Conservation (phyloP, 1,140 invertebrate species). For the Euura lappo region DNA sequence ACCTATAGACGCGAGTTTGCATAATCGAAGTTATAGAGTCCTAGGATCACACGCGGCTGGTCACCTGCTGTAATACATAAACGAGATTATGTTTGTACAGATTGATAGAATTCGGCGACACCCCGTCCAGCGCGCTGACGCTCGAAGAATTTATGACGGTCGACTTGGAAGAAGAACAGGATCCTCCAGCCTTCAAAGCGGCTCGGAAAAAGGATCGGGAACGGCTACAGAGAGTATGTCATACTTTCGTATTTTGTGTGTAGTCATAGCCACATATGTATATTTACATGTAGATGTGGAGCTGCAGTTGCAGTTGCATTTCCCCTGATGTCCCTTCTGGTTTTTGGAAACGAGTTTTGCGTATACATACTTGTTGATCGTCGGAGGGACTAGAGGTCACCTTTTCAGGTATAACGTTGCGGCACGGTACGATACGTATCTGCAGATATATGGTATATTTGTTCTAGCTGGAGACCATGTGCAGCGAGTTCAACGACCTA, state of each 20-base stretch:
- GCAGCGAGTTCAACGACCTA: slow-evolving; percentile 70
- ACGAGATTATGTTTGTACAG: slow-evolving; percentile 52
- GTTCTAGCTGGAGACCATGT: slow-evolving; percentile 50
- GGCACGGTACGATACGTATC: not conserved
- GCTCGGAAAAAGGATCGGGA: slow-evolving; percentile 88
- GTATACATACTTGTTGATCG: not conserved
- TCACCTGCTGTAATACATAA: too few relatives aligned
- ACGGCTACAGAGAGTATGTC: slow-evolving; percentile 71
- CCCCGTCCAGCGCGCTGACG: slow-evolving; percentile 85
- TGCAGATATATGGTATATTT: not conserved
- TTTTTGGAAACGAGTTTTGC: not conserved
- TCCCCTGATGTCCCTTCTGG: slow-evolving; percentile 3
- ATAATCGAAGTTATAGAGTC: too few relatives aligned
- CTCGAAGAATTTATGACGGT: slow-evolving; percentile 97
- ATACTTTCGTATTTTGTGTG: not conserved
- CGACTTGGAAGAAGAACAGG: slow-evolving; percentile 95
- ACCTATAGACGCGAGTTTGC: too few relatives aligned
- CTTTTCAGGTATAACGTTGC: too few relatives aligned
- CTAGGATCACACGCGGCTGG: too few relatives aligned
- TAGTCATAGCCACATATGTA: too few relatives aligned
- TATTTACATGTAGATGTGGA: too few relatives aligned
- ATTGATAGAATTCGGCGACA: slow-evolving; percentile 94
- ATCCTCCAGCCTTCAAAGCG: slow-evolving; percentile 93
- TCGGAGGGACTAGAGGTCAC: too few relatives aligned
- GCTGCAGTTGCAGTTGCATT: slow-evolving; percentile 6